Conservation (phyloP, 2,797 vertebrate genomes). For the Crenichthys baileyi region DNA sequence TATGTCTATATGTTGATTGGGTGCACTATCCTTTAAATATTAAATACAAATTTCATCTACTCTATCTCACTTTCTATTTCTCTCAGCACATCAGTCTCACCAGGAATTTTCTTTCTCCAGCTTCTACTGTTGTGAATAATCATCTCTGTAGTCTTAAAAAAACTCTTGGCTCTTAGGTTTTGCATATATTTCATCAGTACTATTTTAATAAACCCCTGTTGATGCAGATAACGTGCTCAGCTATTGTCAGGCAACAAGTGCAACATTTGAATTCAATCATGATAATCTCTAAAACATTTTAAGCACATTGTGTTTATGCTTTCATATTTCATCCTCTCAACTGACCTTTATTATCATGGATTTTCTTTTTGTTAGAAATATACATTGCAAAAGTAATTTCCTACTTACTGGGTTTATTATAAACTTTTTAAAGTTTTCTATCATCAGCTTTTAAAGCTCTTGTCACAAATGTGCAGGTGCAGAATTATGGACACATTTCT, state of each 20-base stretch:
- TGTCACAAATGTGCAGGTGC: conserved; percentile 5
- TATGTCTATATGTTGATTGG: too few relatives aligned
- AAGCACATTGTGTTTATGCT: background rate
- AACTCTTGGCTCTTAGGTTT: too few relatives aligned
- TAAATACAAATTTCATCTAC: too few relatives aligned
- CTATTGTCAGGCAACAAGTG: background rate
- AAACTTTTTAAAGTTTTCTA: too few relatives aligned
- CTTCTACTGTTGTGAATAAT: too few relatives aligned
- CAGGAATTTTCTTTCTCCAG: too few relatives aligned
- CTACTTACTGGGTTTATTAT: too few relatives aligned
- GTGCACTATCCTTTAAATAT: too few relatives aligned
- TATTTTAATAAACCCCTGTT: background rate
- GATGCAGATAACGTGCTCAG: background rate
- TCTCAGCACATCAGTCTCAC: too few relatives aligned
- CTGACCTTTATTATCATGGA: background rate
- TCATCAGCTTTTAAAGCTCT: background rate
- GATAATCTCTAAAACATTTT: background rate
- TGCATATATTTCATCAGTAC: background rate
- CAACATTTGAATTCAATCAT: background rate
- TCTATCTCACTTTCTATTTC: too few relatives aligned
- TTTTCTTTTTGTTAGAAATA: background rate
- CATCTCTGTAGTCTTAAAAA: too few relatives aligned
- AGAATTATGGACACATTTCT: background rate
- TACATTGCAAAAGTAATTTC: too few relatives aligned
- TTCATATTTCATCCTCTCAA: background rate